Evolutionary conservation across 2,113 vertebrate genomes (phyloP), one percentile per base, ranked within the genome.

Genomic region (Origma solitaria): DNA sequence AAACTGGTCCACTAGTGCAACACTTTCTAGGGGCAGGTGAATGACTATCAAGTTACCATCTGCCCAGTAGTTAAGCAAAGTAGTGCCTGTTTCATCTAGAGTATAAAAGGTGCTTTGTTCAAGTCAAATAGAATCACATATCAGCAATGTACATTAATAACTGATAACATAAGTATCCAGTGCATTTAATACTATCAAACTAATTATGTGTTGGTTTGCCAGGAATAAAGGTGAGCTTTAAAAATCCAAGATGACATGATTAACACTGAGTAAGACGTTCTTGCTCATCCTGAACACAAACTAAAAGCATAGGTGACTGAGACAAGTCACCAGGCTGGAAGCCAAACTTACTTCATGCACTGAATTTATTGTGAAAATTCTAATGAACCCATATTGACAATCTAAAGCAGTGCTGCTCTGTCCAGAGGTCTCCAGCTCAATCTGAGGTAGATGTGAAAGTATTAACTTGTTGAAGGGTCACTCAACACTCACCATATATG

Each of bases 151-250:
- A 49, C 69, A 71, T 92, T 95, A 96, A 94, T 86, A 96, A 90
- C 92, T 96, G 95, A 96, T 96, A 96, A 94, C 91, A 89, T 53
- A 91, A 96, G 92, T 85, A 96, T 80, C 81, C 58, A 92, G 45
- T 28, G 78, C 35, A 15, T 80, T 81, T 92, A 86, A 88, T 69
- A 61, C 40, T 90, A 94, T 92, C 94, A 92, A 75, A 53, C 86
- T 92, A 96, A 96, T 96, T 90, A 96, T 15, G 53, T 69, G 90
- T 75, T 92, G 86, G 82, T 88, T 96, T 95, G 82, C 94, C 92
- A 94, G 88, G 95, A 97, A 61, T 81, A 94, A 92, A 95, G 88
- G 88, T 2, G 92, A 97, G 82, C 72, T 90, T 90, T 86, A 92
- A 83, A 96, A 92, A 61, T 37, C 82, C 45, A 27, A 97, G 94